Base-by-base conservation (phyloP, 92 coral and sea anemone genomes). In the Epizoanthus illoricatus region DNA sequence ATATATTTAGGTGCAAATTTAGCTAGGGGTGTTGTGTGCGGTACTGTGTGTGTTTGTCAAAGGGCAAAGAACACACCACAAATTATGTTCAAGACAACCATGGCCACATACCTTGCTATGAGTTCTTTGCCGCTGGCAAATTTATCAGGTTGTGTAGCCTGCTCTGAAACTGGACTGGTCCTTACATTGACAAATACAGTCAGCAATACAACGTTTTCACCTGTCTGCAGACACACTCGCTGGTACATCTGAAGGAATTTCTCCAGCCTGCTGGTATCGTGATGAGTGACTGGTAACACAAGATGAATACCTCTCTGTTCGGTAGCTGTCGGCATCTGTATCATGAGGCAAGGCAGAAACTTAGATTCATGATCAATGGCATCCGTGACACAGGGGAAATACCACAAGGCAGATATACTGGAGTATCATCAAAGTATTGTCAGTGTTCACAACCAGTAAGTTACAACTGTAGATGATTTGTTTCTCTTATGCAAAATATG, bases 261-360 rank as follows among this genome's bases (percentile, higher is more conserved):
- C 57, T 88, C 97, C 69, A 96, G 86, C 41, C 86, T 80, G 8
- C 61, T 61, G 57, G 86, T 83, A 67, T 96, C 94, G 23, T 88
- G 79, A 82, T 79, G 81, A 15, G 78, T 73, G n/a, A 96, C 98
- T 0, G 99, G 99, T 18, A 96, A 56, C 40, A 96, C 99, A 40
- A 96, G 86, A 55, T 96, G 97, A 49, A 96, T 91, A 33, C 99
- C 99, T 40, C 99, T 85, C 76, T 96, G 99, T 69, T 91, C 98
- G 7, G 93, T 90, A 4, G 96, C 90, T 12, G 94, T 87, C 4
- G 98, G 92, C 99, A 91, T 96, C 85, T 93, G 41, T 4, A 13
- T 49, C 3, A 49, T 49, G 56, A 5, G 56, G 2, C 11, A 49
- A 49, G 56, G 11, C 56, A 49, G 56, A 49, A 49, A 49, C 13